Evolutionary conservation across 1,140 invertebrate genomes (phyloP).

Genomic region (Thaumatotibia leucotreta): DNA sequence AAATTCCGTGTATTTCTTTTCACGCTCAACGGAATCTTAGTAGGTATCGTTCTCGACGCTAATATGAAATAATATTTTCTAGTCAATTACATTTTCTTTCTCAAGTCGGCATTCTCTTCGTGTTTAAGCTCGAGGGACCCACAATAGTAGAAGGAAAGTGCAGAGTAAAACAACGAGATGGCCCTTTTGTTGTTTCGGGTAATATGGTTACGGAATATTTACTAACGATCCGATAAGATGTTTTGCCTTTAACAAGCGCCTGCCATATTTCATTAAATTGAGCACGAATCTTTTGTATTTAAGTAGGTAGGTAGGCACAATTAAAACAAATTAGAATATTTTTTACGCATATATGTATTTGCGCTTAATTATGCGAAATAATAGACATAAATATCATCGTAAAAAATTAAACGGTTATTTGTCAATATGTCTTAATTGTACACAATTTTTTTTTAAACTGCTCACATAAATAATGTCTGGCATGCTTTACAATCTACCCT

Average conservation of each 20-base stretch:
- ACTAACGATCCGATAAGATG: slow-evolving; percentile 4
- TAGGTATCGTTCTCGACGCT: slow-evolving; percentile 10
- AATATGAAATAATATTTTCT: slow-evolving; percentile 14
- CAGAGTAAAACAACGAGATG: slow-evolving; percentile 5
- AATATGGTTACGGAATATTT: slow-evolving; percentile 1
- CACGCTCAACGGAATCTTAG: slow-evolving; percentile 29
- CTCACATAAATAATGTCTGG: too few relatives aligned
- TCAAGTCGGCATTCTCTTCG: slow-evolving; percentile 3
- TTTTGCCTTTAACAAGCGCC: background rate
- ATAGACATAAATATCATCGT: too few relatives aligned
- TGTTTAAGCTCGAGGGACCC: background rate
- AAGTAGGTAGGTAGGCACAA: too few relatives aligned
- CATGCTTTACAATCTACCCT: too few relatives aligned
- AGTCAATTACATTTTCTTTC: slow-evolving; percentile 13
- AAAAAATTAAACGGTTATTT: too few relatives aligned
- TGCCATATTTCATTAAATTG: background rate
- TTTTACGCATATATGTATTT: too few relatives aligned
- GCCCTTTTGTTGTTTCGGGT: slow-evolving; percentile 2
- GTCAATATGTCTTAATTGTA: too few relatives aligned
- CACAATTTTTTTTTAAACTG: too few relatives aligned
- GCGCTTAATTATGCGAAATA: too few relatives aligned
- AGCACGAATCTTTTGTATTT: too few relatives aligned
- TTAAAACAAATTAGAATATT: too few relatives aligned
- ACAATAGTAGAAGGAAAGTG: slow-evolving; percentile 4
- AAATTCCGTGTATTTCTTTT: slow-evolving; percentile 48